phyloP scores from a whole-genome alignment of 30 jellyfish, hydroid and myxozoan genomes.

The Pseudorhiza aurosa region DNA sequence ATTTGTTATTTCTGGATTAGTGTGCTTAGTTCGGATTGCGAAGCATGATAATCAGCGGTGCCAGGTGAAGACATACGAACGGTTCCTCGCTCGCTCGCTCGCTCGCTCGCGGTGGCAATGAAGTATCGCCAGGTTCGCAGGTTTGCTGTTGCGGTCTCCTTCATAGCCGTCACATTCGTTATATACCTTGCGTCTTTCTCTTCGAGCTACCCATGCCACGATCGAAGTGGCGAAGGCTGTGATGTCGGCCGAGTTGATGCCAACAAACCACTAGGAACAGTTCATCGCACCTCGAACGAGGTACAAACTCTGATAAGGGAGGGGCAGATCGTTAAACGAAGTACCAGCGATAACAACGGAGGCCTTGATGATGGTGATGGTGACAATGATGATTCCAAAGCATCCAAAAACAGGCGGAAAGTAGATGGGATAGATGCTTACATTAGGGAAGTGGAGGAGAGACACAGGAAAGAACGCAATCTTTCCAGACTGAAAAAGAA shows the following conservation, averaged over 20 bases:
- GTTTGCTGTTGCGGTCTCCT: neutral
- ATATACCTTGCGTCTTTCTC: constrained; percentile 23
- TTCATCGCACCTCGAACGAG: neutral
- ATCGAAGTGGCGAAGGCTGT: constrained; percentile 1
- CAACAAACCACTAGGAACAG: neutral
- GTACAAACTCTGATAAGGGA: constrained; percentile 15
- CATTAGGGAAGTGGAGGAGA: neutral
- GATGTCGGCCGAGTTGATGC: neutral
- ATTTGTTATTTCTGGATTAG: neutral
- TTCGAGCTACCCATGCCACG: constrained; percentile 22
- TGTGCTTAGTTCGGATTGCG: neutral
- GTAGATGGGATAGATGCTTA: neutral
- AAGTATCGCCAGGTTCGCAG: constrained; percentile 44
- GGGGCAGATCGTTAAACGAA: constrained; percentile 30
- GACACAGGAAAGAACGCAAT: neutral
- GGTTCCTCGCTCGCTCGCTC: no score
- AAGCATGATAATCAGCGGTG: neutral
- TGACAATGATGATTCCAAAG: neutral
- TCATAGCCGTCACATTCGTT: constrained; percentile 5
- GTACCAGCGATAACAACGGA: neutral
- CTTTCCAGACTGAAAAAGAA: neutral
- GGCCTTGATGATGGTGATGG: neutral
- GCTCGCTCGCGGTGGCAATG: constrained; percentile 21
- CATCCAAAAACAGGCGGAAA: neutral
- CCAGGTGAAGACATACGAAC: neutral